Conservation (phyloP, 2,113 vertebrate species). For the Erythrocercus mccallii region DNA sequence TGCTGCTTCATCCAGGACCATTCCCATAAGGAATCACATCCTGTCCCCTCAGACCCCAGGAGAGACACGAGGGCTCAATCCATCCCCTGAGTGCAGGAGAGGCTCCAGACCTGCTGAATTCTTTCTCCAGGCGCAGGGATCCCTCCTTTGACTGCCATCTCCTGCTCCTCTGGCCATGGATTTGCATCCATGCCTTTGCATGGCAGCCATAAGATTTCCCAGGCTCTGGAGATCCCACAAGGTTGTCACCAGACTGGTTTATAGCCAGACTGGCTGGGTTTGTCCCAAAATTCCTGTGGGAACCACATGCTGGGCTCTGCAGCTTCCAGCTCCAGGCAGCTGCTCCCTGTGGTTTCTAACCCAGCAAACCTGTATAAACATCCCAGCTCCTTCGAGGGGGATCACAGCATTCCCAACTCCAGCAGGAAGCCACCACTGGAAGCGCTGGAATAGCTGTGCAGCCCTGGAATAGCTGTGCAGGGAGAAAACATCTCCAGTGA, state of each 20-base stretch:
- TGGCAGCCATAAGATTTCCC: not conserved
- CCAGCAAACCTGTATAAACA: not conserved
- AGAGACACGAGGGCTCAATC: accelerated
- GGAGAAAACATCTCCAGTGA: not conserved
- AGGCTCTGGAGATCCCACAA: not conserved
- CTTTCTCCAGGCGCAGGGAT: not conserved
- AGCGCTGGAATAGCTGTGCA: not conserved
- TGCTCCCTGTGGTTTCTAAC: not conserved
- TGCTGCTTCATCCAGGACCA: not conserved
- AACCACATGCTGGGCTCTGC: not conserved
- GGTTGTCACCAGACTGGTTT: constrained; percentile 8
- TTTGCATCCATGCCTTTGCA: constrained; percentile 42
- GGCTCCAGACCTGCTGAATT: not conserved
- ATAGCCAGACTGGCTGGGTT: not conserved
- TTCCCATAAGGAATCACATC: accelerated
- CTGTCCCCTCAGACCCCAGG: accelerated
- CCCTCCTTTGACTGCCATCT: not conserved
- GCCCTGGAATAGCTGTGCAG: not conserved
- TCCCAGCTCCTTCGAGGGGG: not conserved
- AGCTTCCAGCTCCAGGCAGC: not conserved
- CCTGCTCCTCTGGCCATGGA: not conserved
- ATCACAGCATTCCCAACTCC: not conserved
- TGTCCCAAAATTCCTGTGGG: not conserved
- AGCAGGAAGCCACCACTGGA: not conserved
- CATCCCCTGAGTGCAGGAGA: not conserved